Evolutionary conservation across 2,888 invertebrate genomes (phyloP), one percentile per base, ranked within the genome.

Genomic region (Drosophila sordidula): DNA sequence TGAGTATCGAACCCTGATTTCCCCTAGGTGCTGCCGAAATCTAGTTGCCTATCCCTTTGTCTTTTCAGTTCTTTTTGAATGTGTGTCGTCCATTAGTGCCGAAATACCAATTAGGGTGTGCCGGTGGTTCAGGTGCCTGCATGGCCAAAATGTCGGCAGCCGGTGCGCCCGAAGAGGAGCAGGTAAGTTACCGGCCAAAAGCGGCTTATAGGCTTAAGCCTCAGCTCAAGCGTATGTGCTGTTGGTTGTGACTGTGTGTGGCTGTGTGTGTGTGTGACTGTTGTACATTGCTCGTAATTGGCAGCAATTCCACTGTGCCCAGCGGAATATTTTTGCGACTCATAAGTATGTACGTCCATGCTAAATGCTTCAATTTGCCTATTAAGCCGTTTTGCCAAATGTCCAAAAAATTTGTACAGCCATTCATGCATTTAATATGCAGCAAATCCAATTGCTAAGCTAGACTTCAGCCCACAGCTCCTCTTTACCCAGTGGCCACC

Each of bases 41-140:
- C 69, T 75, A 73, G 66, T 73, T 85, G 59, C 34, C 46, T 63
- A 16, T 56, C 66, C 61, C 63, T 69, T 67, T 77, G 64, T 52
- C 55, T 54, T 78, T 73, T 46, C 80, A 92, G 91, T 90, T 91
- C 80, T 92, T 89, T 77, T 73, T 92, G 70, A 92, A 92, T 84
- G 92, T 92, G 59, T 92, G 92, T 78, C 90, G 92, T 75, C 92
- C 92, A 74, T 85, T 92, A 77, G 91, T 92, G 78, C 89, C 92
- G 59, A 90, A 90, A 83, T 91, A 87, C 83, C 90, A 91, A 68
- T 84, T 92, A 75, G 91, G 92, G 75, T 92, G 92, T 76, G 85
- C 90, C 57, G 92, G 91, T 66, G 91, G 91, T 41, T 91, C 92
- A 56, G 91, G 91, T 45, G 91, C 90, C 47, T 92, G 91, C 62